phyloP scores from a whole-genome alignment of 2,888 invertebrate genomes.

The Allophyes oxyacanthae region DNA sequence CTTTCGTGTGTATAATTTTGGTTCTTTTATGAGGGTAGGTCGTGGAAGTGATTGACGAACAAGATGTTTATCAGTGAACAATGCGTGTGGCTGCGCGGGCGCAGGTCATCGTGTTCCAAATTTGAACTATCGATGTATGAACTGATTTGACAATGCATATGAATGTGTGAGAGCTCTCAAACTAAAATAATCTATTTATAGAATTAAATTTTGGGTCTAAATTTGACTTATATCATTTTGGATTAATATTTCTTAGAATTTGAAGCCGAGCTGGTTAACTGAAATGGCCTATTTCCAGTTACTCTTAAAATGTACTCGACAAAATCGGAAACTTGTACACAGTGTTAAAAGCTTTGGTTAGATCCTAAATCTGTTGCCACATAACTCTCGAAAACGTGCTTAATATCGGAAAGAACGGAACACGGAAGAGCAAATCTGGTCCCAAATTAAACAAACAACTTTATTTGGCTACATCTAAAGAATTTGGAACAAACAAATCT shows the following conservation, averaged over 20 bases:
- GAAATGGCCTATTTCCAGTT: no score
- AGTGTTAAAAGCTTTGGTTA: slow-evolving; percentile 2
- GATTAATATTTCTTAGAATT: no score
- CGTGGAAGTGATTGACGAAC: slow-evolving; percentile 77
- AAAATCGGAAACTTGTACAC: slow-evolving; percentile 3
- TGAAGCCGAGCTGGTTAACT: no score
- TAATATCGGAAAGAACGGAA: slow-evolving; percentile 24
- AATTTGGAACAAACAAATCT: slow-evolving; percentile 39
- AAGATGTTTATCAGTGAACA: slow-evolving; percentile 82
- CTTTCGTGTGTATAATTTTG: slow-evolving; percentile 19
- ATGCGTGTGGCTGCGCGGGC: slow-evolving; percentile 79
- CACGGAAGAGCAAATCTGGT: slow-evolving; percentile 45
- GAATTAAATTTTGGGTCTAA: neutral
- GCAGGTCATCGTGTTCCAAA: slow-evolving; percentile 61
- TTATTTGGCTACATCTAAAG: slow-evolving; percentile 26
- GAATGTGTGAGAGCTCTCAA: slow-evolving; percentile 59
- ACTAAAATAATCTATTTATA: slow-evolving; percentile 34
- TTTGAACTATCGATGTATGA: slow-evolving; percentile 72
- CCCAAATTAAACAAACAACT: slow-evolving; percentile 36
- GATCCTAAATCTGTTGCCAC: slow-evolving; percentile 9
- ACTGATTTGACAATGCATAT: slow-evolving; percentile 61
- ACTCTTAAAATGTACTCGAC: no score
- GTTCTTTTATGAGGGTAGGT: slow-evolving; percentile 63
- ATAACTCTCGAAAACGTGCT: slow-evolving; percentile 41
- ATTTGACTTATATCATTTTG: no score